Evolutionary conservation across 1,140 invertebrate species (phyloP), one percentile per base, ranked within the genome.

Genomic region (Gryon sp.): DNA sequence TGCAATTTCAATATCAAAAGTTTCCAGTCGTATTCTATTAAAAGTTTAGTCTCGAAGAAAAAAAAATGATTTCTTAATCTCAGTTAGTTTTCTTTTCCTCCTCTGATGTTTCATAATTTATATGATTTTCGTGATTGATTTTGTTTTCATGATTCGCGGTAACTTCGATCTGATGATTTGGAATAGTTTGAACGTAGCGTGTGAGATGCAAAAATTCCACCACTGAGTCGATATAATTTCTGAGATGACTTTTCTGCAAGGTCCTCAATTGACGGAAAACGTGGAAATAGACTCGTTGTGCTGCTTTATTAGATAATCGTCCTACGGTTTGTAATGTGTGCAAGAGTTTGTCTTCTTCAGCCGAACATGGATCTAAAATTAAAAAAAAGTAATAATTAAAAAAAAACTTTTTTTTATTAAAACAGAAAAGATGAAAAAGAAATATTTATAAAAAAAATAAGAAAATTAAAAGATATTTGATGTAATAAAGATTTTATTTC

Each of bases 241-340:
- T 91, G n/a, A 93, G 86, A 78, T 92, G 91, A 32, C 90, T 89
- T 20, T 86, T 88, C 30, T 89, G 90, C 3, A 93, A 83, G 16
- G 90, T 89, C 59, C 90, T 89, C 80, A 93, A 86, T 69, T 92
- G 91, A 46, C 84, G 80, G 18, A 91, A 88, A 38, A 93, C 90
- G 82, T 92, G 91, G 57, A 90, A 82, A 88, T 93, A 93, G 28
- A 94, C 90, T 26, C 93, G 89, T 24, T 91, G 88, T 20, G 92
- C 91, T 14, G 92, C 91, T 86, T 93, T 93, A 65, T 92, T 92
- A 28, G 92, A 93, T 55, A 94, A 87, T 9, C 91, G 88, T 2
- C 93, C 92, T 18, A 94, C 91, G 0, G 92, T 93, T 87, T 93
- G 92, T 22, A 93, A 89, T 4, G 92, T 92, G 85, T 93, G 92